phyloP scores from a whole-genome alignment of 1,140 invertebrate species.

The Pseudomyrmex cubaensis region DNA sequence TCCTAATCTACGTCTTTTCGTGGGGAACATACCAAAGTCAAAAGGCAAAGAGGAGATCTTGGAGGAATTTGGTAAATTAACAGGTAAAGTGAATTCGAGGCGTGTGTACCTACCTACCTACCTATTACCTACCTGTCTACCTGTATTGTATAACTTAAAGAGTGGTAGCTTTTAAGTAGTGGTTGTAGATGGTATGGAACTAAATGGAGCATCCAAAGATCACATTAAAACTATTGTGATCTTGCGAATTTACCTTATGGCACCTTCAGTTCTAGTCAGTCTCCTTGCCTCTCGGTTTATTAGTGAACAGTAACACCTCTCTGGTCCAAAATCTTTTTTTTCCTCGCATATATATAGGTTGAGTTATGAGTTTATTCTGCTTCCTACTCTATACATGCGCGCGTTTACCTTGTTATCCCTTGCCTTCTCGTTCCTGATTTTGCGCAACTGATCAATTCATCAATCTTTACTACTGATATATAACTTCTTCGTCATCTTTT shows the following conservation, averaged over 20 bases:
- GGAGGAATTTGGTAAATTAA: slow-evolving; percentile 99
- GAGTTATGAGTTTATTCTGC: slow-evolving; percentile 82
- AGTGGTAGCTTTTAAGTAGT: slow-evolving; percentile 86
- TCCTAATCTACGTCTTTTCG: slow-evolving; percentile 99
- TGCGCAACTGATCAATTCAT: slow-evolving; percentile 57
- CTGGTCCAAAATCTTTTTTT: slow-evolving; percentile 85
- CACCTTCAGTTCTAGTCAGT: slow-evolving; percentile 84
- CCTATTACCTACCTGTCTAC: slow-evolving; percentile 84
- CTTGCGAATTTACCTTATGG: slow-evolving; percentile 74
- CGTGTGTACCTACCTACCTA: slow-evolving; percentile 85
- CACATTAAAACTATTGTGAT: slow-evolving; percentile 63
- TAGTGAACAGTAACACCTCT: slow-evolving; percentile 86
- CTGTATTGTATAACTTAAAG: slow-evolving; percentile 82
- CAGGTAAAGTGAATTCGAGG: slow-evolving; percentile 96
- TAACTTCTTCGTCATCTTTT: slow-evolving; percentile 49
- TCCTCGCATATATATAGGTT: slow-evolving; percentile 84
- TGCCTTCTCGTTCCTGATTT: slow-evolving; percentile 27
- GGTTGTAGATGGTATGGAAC: slow-evolving; percentile 84
- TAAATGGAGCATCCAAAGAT: slow-evolving; percentile 79
- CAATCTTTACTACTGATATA: slow-evolving; percentile 50
- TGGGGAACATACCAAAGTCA: slow-evolving; percentile 99
- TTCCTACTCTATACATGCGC: slow-evolving; percentile 63
- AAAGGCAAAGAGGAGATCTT: slow-evolving; percentile 99
- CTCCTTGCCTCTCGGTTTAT: slow-evolving; percentile 86
- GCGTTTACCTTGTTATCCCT: slow-evolving; percentile 12